Evolutionary conservation across 2,113 vertebrate genomes (phyloP), one percentile per base, ranked within the genome.

Genomic region (Pipra filicauda): DNA sequence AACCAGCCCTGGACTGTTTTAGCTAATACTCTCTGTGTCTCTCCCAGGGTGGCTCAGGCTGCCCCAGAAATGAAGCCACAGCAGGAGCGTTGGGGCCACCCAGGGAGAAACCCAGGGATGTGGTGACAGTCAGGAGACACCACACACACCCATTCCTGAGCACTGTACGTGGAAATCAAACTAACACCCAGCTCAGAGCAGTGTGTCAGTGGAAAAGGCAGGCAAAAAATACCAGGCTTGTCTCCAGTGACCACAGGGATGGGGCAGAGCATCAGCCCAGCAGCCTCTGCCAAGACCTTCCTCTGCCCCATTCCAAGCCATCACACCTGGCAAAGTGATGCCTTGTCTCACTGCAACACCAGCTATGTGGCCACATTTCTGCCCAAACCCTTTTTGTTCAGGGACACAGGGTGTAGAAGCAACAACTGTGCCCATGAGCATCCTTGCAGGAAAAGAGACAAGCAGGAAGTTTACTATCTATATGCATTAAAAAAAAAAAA

Each of bases 191-290:
- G 37, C 71, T 31, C 3, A 0, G 14, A 62, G 75, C 41, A 9
- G 7, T 1, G 1, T 22, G 41, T 16, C 41, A 5, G 7, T 1
- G 0, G 17, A 1, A 43, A 90, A 57, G 1, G 1, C 79, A 43
- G 37, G 22, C 43, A 41, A 26, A 49, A 88, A 35, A 10, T 2
- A 26, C 16, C 37, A 67, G 33, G 11, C 8, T 70, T 77, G 7
- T 37, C 37, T 52, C 51, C 46, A 46, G 52, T 37, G 46, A 49
- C 14, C 11, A 5, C 41, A 24, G 31, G 31, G 12, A 82, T 0
- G 0, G 6, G 61, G 28, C 27, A 91, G 55, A 51, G 57, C 86
- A 74, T 3, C 59, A 85, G 24, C 62, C 33, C 49, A 30, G 37
- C 66, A 62, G 19, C 21, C 43, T 8, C 35, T 65, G 49, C 39